Percentiles rank a stretch among this genome's conserved stretches.
Evolutionary conservation across 1,140 invertebrate genomes (phyloP).

Genomic region (Drosophila subobscura): DNA sequence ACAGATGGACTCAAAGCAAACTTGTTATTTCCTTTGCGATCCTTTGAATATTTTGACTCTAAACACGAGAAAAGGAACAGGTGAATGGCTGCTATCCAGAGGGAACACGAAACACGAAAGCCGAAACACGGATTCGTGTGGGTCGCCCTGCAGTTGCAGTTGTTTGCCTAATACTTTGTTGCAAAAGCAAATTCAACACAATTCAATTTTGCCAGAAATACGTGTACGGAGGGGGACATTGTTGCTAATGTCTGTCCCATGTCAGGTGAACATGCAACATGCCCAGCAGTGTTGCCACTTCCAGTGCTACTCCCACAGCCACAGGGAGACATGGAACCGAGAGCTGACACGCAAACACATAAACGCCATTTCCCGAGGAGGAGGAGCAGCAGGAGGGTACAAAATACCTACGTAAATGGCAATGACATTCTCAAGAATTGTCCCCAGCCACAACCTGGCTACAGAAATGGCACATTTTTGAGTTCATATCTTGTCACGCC

Average conservation of each 20-base stretch:
- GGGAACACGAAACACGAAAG: not conserved
- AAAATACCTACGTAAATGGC: conserved; percentile 33
- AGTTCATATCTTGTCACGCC: conserved; percentile 33
- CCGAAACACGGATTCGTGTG: conserved; percentile 6
- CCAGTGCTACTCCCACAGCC: conserved; percentile 11
- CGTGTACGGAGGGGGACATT: conserved; percentile 39
- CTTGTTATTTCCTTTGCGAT: too few relatives aligned
- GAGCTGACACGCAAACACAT: conserved; percentile 53
- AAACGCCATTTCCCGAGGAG: conserved; percentile 46
- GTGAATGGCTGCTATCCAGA: too few relatives aligned
- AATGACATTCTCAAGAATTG: conserved; percentile 34
- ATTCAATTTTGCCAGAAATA: conserved; percentile 42
- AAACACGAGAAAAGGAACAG: too few relatives aligned
- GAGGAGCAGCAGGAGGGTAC: too few relatives aligned
- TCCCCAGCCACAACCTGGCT: not conserved
- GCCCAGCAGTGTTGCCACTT: conserved; percentile 4
- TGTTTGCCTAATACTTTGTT: conserved; percentile 56
- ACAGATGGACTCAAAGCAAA: too few relatives aligned
- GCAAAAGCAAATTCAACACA: conserved; percentile 53
- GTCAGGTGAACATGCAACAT: conserved; percentile 34
- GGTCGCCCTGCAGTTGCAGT: conserved; percentile 38
- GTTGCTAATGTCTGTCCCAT: conserved; percentile 42
- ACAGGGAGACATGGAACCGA: conserved; percentile 6
- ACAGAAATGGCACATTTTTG: conserved; percentile 29
- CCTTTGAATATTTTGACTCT: too few relatives aligned